A percentile compares a stretch with the other conserved stretches of the same genome.
Conservation (phyloP, 2,797 vertebrate genomes). For the Spondyliosoma cantharus region DNA sequence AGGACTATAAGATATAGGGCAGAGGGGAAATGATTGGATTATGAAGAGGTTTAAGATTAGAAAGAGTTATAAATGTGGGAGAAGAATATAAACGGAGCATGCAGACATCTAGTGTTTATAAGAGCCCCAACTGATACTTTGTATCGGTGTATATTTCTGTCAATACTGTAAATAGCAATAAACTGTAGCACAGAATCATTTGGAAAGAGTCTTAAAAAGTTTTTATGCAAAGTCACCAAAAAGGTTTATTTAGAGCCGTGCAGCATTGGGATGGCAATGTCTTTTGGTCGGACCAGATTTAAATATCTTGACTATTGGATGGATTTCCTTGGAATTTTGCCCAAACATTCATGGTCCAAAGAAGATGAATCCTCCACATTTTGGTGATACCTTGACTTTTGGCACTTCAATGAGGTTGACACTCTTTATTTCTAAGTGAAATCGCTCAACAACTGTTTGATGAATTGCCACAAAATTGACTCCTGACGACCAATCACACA, state of each 20-base stretch:
- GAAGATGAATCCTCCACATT: not conserved
- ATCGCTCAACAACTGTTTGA: not conserved
- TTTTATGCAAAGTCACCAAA: not conserved
- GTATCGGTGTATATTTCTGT: not conserved
- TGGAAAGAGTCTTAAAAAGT: not conserved
- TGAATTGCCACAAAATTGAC: not conserved
- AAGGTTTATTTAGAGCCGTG: not conserved
- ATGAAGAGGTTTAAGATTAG: slow-evolving; percentile 21
- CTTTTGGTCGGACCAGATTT: not conserved
- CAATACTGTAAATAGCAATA: not conserved
- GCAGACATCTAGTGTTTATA: slow-evolving; percentile 8
- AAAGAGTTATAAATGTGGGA: slow-evolving; percentile 9
- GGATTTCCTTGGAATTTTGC: not conserved
- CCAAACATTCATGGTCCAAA: not conserved
- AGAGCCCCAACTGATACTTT: not conserved
- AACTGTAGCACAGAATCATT: not conserved
- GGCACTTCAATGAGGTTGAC: not conserved
- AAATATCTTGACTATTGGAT: not conserved
- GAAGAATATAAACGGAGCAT: slow-evolving; percentile 19
- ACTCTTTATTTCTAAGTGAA: not conserved
- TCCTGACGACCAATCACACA: no score
- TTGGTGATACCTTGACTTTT: not conserved
- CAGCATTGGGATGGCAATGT: not conserved
- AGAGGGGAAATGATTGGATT: slow-evolving; percentile 37
- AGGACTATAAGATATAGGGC: slow-evolving; percentile 16